Evolutionary conservation across 2,113 vertebrate genomes (phyloP).

Genomic region (Alethe diademata): DNA sequence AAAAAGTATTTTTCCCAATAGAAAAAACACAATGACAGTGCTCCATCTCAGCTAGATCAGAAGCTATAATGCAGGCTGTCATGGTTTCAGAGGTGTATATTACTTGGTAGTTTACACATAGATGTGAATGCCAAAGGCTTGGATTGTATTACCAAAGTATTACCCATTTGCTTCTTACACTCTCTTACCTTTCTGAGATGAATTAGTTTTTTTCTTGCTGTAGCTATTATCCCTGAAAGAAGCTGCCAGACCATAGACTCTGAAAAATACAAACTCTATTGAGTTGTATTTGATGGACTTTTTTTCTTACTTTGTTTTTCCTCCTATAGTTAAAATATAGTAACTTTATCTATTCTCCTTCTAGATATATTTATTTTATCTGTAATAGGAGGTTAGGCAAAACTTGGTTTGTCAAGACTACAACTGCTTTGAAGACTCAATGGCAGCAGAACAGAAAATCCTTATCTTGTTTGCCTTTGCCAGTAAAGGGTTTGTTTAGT

Average conservation of each 20-base stretch:
- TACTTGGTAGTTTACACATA: background rate
- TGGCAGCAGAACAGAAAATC: conserved; percentile 11
- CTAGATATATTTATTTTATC: background rate
- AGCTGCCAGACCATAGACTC: background rate
- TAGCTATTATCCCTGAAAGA: background rate
- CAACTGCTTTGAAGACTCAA: background rate
- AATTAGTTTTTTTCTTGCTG: background rate
- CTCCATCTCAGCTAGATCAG: background rate
- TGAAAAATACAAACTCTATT: background rate
- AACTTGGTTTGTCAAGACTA: background rate
- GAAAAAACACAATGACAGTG: background rate
- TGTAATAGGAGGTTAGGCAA: background rate
- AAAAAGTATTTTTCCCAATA: background rate
- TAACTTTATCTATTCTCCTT: background rate
- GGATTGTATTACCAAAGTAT: background rate
- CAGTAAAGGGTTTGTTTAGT: background rate
- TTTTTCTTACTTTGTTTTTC: background rate
- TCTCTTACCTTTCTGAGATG: background rate
- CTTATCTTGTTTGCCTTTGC: conserved; percentile 50
- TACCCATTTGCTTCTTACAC: background rate
- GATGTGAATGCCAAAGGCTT: background rate
- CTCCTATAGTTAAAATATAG: background rate
- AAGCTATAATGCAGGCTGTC: background rate
- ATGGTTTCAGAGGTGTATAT: background rate
- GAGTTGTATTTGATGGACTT: background rate